Conservation (phyloP, 2,888 invertebrate species). For the Tortricodes alternella region DNA sequence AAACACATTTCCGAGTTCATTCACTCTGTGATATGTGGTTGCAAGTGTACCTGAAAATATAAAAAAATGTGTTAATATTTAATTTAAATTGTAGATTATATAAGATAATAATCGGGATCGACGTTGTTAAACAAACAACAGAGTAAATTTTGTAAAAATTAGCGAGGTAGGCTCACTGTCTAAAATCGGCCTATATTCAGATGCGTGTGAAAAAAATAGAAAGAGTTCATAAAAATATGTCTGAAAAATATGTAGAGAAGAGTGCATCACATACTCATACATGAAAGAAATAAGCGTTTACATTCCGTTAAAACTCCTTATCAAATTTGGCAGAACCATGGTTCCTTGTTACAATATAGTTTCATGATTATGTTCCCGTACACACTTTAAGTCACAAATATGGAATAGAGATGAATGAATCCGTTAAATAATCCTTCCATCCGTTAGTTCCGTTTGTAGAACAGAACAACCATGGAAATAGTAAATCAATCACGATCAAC, state of each 20-base stretch:
- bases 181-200: too few relatives aligned
- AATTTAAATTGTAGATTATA: neutral
- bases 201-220: constrained; percentile 13
- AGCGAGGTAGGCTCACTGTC: neutral
- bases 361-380: neutral
- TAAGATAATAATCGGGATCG: too few relatives aligned
- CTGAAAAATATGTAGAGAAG: constrained; percentile 14
- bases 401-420: too few relatives aligned
- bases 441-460: constrained; percentile 49
- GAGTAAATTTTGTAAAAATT: neutral
- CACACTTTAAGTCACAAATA: too few relatives aligned
- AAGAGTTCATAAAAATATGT: constrained; percentile 23
- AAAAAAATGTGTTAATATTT: neutral
- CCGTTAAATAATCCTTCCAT: constrained; percentile 20
- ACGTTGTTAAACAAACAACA: neutral
- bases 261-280: neutral
- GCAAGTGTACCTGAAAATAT: constrained; percentile 14
- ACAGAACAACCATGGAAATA: constrained; percentile 51
- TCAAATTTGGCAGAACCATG: too few relatives aligned
- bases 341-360: neutral
- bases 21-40: constrained; percentile 4
- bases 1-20: constrained; percentile 70
- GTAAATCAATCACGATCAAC: constrained; percentile 71
- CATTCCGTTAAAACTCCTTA: too few relatives aligned
- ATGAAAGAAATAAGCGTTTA: too few relatives aligned